Percentiles rank a stretch among this genome's conserved stretches.
Evolutionary conservation across 2,888 invertebrate species (phyloP).

Genomic region (Agapetus fuscipes): DNA sequence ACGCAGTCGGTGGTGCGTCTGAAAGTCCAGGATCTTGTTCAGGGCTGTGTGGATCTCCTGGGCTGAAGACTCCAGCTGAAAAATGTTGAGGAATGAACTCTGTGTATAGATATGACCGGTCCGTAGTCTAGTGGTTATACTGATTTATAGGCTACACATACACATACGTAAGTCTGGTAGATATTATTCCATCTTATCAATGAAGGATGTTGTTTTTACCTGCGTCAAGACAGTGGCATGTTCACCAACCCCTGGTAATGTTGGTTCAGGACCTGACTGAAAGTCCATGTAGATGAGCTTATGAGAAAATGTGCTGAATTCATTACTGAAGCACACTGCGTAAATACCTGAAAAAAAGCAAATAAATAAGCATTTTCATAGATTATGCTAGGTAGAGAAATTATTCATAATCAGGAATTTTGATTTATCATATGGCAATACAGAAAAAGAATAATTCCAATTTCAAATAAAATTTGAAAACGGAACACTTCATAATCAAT

Average conservation of each 20-base stretch:
- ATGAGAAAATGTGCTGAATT: conserved; percentile 98
- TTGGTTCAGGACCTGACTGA: conserved; percentile 86
- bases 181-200: no score
- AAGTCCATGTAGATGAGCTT: conserved; percentile 98
- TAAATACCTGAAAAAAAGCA: conserved; percentile 56
- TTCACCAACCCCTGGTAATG: conserved; percentile 75
- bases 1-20: conserved; percentile 91
- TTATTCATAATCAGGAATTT: no score
- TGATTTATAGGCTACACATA: conserved; percentile 3
- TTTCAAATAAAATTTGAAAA: no score
- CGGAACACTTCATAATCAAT: no score
- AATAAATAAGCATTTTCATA: neutral
- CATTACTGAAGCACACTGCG: conserved; percentile 93
- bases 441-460: no score
- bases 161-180: no score
- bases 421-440: no score
- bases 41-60: conserved; percentile 84
- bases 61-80: conserved; percentile 86
- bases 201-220: no score
- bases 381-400: neutral
- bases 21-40: conserved; percentile 83
- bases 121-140: no score
- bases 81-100: no score
- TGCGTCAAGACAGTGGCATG: conserved; percentile 90
- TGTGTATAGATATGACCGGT: no score